Conservation (phyloP, 1,140 invertebrate species). For the Brachionus angularis region DNA sequence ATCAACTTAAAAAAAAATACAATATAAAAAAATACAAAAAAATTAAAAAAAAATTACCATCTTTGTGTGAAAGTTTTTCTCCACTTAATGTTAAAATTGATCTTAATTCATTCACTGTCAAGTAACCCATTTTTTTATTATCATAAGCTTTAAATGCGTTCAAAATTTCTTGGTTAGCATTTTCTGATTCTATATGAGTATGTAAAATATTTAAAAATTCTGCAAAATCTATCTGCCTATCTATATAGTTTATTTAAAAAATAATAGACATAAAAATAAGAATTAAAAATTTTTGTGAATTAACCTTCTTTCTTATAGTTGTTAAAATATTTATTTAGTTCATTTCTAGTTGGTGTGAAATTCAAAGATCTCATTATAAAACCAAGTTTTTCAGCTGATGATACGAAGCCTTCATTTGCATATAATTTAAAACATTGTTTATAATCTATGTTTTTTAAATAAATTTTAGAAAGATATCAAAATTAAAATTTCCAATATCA, state of each 20-base stretch:
- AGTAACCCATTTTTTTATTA: conserved; percentile 28
- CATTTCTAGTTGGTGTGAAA: conserved; percentile 35
- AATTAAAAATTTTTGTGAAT: neutral
- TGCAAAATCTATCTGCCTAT: conserved; percentile 28
- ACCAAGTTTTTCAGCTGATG: conserved; percentile 39
- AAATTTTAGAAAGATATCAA: too few species aligned
- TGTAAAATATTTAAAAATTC: conserved; percentile 39
- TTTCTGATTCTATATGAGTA: conserved; percentile 5
- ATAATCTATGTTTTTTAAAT: too few species aligned
- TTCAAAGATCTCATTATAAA: conserved; percentile 43
- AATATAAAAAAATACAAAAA: too few species aligned
- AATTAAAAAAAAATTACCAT: conserved; percentile 35
- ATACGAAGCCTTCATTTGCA: conserved; percentile 26
- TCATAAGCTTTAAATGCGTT: conserved; percentile 41
- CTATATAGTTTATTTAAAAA: neutral
- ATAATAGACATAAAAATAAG: neutral
- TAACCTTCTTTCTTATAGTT: conserved; percentile 44
- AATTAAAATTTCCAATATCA: neutral
- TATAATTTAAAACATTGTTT: conserved; percentile 42
- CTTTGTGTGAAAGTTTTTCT: conserved; percentile 20
- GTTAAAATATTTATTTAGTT: conserved; percentile 31
- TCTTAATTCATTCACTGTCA: conserved; percentile 20
- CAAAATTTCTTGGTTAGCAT: conserved; percentile 15
- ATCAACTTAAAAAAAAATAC: conserved; percentile 37
- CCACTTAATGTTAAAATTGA: conserved; percentile 19